Base-by-base conservation (phyloP, 1,140 invertebrate species). In the Drosophila arawakana region DNA sequence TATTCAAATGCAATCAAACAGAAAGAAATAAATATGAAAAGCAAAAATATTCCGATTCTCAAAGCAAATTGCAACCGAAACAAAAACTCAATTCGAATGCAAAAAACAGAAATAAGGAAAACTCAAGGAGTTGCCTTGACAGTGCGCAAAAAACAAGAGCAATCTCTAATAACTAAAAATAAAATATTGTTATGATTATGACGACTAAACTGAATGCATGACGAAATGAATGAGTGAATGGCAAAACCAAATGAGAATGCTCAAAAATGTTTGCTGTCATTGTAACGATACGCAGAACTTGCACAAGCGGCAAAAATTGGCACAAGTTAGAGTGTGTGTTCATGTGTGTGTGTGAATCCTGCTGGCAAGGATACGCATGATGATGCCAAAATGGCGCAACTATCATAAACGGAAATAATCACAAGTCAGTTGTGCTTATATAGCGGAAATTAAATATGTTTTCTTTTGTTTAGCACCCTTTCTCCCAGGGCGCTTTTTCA, bases 391-490 rank as follows among this genome's bases (percentile, higher is more conserved):
- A 37, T 30, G 47, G 59, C 62, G 52, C 63, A 58, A 58, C 62
- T 52, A 54, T 69, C 62, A 52, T 39, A 62, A 71, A 47, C 60
- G 60, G 60, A 76, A 66, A 79, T 74, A 75, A 76, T 74, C 66
- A 86, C 61, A 60, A 86, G 72, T 71, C 63, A 63, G 62, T 73
- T 78, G 52, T 66, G 75, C 71, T 80, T 75, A 72, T 67, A 61
- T 46, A 30, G 35, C 76, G 58, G 66, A 84, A 72, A 74, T 61
- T 68, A 63, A 73, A 69, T 59, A 61, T 44, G 46, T 35, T 44
- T 41, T 58, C 18, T 41, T 59, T 63, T 58, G 1, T 44, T 46
- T 63, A 25, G 2, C 5, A 47, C 0, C 10, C 11, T 8, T 13
- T 18, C 52, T 34, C 13, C 34, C 35, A 5, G 2, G 2, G 18